Conservation (phyloP, 2,797 vertebrate genomes). For the Bufotes viridis region DNA sequence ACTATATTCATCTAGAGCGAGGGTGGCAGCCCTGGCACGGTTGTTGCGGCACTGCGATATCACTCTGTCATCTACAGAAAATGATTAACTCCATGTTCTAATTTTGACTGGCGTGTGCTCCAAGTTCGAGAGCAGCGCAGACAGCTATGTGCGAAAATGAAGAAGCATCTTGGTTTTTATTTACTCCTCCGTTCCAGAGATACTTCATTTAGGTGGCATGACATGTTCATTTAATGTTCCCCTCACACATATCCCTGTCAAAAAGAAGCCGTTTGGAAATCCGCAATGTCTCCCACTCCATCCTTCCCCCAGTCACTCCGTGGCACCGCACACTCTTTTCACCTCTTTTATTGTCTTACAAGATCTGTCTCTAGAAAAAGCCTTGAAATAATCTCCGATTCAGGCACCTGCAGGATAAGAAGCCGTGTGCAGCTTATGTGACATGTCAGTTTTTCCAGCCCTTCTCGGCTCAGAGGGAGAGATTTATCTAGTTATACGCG, state of each 20-base stretch:
- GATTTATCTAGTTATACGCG: slow-evolving; percentile 31
- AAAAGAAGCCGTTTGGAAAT: slow-evolving; percentile 2
- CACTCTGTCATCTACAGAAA: slow-evolving; percentile 36
- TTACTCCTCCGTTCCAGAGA: slow-evolving; percentile 19
- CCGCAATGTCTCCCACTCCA: slow-evolving; percentile 21
- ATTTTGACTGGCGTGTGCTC: slow-evolving; percentile 46
- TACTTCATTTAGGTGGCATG: slow-evolving; percentile 47
- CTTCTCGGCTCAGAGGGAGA: slow-evolving; percentile 29
- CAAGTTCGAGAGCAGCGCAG: slow-evolving; percentile 2
- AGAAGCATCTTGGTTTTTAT: slow-evolving; percentile 42
- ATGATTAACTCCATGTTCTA: slow-evolving; percentile 37
- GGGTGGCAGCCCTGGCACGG: slow-evolving; percentile 24
- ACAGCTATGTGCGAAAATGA: slow-evolving; percentile 32
- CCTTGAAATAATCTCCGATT: slow-evolving; percentile 50
- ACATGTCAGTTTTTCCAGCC: slow-evolving; percentile 44
- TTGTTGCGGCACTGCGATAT: slow-evolving; percentile 27
- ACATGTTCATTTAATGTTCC: slow-evolving; percentile 60
- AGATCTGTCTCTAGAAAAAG: slow-evolving; percentile 49
- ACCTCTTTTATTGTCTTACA: slow-evolving; percentile 45
- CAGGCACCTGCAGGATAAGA: slow-evolving; percentile 49
- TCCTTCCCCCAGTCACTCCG: slow-evolving; percentile 41
- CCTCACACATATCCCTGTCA: slow-evolving; percentile 39
- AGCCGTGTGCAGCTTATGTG: slow-evolving; percentile 36
- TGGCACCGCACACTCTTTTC: slow-evolving; percentile 38
- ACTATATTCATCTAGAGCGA: slow-evolving; percentile 13